A percentile compares a stretch with the other conserved stretches of the same genome.
These are phyloP conservation scores for Nymphalis io DNA, from an alignment of 1,140 invertebrate genomes.

Conservation along the genomic window DNA sequence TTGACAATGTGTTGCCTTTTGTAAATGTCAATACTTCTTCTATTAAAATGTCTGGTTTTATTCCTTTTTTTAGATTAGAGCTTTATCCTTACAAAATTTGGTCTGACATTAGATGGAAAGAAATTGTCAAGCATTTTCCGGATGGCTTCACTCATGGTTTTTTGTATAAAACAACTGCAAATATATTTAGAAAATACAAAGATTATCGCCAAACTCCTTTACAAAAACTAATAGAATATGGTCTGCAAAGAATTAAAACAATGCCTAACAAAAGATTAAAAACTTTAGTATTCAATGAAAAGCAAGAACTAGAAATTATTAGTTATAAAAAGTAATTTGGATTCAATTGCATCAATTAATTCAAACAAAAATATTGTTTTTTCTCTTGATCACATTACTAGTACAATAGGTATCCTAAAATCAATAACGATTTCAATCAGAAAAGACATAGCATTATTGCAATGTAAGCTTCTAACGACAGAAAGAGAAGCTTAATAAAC, in stretches of 20 bases:
- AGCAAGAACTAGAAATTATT: conserved; percentile 43
- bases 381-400: neutral
- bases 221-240: conserved; percentile 46
- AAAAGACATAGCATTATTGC: too few relatives aligned
- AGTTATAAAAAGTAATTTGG: conserved; percentile 32
- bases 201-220: conserved; percentile 47
- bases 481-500: too few relatives aligned
- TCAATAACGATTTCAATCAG: too few relatives aligned
- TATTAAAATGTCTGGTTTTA: neutral
- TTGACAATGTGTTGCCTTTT: conserved; percentile 6
- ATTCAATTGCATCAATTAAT: neutral
- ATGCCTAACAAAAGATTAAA: conserved; percentile 47
- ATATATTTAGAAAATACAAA: conserved; percentile 28
- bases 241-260: conserved; percentile 37
- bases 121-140: conserved; percentile 53
- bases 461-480: too few relatives aligned
- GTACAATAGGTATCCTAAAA: too few relatives aligned
- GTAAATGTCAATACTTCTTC: neutral
- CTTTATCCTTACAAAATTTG: conserved; percentile 55
- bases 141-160: conserved; percentile 58
- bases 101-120: conserved; percentile 68
- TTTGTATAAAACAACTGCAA: conserved; percentile 44
- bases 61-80: conserved; percentile 51
- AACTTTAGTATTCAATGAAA: conserved; percentile 49
- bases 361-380: neutral